Conservation (phyloP, 2,888 invertebrate species). For the Carterocephalus palaemon region DNA sequence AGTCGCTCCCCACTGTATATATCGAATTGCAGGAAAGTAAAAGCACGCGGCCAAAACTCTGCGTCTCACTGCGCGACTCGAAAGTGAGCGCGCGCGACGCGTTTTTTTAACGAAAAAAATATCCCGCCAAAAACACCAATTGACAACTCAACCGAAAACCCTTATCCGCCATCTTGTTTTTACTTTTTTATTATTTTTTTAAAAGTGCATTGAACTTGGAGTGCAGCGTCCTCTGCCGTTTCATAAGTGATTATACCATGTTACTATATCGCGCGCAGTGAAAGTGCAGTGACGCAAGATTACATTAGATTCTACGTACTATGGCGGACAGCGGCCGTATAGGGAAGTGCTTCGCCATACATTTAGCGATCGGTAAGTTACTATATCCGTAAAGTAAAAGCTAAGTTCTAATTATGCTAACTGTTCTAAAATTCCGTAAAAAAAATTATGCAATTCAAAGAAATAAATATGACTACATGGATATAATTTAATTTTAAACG, state of each 20-base stretch:
- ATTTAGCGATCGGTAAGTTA: slow-evolving; percentile 57
- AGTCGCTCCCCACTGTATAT: slow-evolving; percentile 63
- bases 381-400: slow-evolving; percentile 27
- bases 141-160: slow-evolving; percentile 36
- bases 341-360: slow-evolving; percentile 59
- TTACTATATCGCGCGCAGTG: slow-evolving; percentile 61
- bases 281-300: slow-evolving; percentile 74
- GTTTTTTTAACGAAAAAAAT: slow-evolving; percentile 44
- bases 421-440: too few species aligned
- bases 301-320: slow-evolving; percentile 62
- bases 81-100: slow-evolving; percentile 67
- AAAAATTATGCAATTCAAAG: too few species aligned
- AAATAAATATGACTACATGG: too few species aligned
- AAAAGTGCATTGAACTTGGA: slow-evolving; percentile 62
- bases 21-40: slow-evolving; percentile 61
- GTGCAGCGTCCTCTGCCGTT: slow-evolving; percentile 57
- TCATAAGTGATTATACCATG: slow-evolving; percentile 65
- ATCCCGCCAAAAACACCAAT: slow-evolving; percentile 50
- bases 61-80: slow-evolving; percentile 62
- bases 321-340: slow-evolving; percentile 67
- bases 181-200: slow-evolving; percentile 37
- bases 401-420: too few species aligned
- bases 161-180: slow-evolving; percentile 31
- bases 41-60: slow-evolving; percentile 56
- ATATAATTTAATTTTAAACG: too few species aligned